Evolutionary conservation across 2,797 vertebrate genomes (phyloP).

Genomic region (Sorex maritimensis): DNA sequence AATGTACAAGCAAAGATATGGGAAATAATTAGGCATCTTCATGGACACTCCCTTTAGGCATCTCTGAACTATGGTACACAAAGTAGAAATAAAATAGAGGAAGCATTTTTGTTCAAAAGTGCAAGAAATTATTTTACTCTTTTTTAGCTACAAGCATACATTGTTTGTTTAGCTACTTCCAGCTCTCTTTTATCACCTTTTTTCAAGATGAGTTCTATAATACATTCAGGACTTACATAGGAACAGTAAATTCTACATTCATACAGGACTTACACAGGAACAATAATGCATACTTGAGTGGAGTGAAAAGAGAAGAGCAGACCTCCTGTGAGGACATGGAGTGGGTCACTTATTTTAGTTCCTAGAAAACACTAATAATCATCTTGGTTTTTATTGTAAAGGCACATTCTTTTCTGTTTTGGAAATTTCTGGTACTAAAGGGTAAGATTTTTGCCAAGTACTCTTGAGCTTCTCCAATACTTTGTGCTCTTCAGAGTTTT

Average conservation of each 20-base stretch:
- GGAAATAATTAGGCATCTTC: conserved; percentile 39
- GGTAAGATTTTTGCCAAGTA: background rate
- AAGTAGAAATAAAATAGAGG: conserved; percentile 69
- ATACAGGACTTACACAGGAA: conserved; percentile 45
- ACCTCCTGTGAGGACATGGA: conserved; percentile 59
- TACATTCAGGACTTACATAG: conserved; percentile 49
- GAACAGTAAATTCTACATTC: conserved; percentile 76
- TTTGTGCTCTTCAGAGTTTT: conserved; percentile 47
- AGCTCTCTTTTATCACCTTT: background rate
- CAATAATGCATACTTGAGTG: conserved; percentile 75
- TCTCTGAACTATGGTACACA: conserved; percentile 68
- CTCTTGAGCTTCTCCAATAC: background rate
- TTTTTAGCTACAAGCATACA: conserved; percentile 47
- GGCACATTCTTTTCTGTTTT: conserved; percentile 81
- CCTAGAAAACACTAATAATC: conserved; percentile 44
- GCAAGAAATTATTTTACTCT: conserved; percentile 18
- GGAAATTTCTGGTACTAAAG: background rate
- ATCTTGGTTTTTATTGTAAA: conserved; percentile 75
- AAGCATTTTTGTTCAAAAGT: background rate
- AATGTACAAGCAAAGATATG: no score
- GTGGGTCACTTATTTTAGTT: conserved; percentile 64
- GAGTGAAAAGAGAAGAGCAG: conserved; percentile 39
- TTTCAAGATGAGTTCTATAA: conserved; percentile 51
- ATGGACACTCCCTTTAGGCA: conserved; percentile 38
- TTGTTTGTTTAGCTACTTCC: background rate